Percentiles rank a stretch among this genome's conserved stretches.
phyloP scores from a whole-genome alignment of 2,113 vertebrate species.

The Odocoileus hemionus region DNA sequence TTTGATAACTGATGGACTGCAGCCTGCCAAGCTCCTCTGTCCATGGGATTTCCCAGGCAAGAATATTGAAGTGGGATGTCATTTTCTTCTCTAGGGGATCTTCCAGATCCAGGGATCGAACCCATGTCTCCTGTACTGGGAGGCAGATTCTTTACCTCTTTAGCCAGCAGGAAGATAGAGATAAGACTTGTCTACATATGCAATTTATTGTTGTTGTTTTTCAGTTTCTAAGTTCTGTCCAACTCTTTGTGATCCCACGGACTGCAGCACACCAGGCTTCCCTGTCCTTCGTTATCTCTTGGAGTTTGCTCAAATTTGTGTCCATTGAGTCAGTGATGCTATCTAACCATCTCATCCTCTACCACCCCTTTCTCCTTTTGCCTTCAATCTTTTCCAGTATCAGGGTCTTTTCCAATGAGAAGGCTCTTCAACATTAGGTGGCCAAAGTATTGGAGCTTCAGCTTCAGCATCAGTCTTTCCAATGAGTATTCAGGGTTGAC shows the following conservation, averaged over 20 bases:
- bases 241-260: background rate
- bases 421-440: background rate
- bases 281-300: background rate
- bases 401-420: background rate
- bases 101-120: background rate
- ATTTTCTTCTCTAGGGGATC: background rate
- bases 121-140: background rate
- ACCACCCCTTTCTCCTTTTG: background rate
- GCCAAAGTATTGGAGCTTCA: background rate
- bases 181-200: background rate
- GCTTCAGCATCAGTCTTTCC: background rate
- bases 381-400: background rate
- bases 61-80: background rate
- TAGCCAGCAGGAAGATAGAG: background rate
- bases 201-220: background rate
- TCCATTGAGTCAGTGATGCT: background rate
- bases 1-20: background rate
- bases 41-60: background rate
- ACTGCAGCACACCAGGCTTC: background rate
- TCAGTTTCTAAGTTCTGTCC: background rate
- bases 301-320: background rate
- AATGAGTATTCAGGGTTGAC: background rate
- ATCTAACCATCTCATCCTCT: background rate
- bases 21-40: background rate
- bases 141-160: background rate